These are phyloP conservation scores for Sitta carolinensis DNA, from an alignment of 2,797 vertebrate genomes.

Conservation along the genomic window DNA sequence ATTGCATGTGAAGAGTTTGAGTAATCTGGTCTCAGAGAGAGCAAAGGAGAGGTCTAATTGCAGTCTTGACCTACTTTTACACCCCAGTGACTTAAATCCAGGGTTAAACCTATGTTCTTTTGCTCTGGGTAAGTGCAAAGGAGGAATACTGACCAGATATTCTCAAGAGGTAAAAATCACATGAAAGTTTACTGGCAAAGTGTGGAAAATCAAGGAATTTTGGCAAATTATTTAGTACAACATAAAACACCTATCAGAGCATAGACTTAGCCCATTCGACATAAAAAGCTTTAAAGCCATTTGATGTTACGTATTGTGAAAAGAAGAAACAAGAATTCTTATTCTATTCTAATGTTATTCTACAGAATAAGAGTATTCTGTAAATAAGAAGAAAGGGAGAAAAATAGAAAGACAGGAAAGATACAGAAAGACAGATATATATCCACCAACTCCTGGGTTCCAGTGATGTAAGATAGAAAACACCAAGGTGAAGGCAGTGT, in stretches of 20 bases:
- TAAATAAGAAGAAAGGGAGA: no score
- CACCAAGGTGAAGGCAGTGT: background rate
- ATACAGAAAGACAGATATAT: background rate
- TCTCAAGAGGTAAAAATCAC: background rate
- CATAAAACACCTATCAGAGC: background rate
- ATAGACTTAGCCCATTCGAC: background rate
- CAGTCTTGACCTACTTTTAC: background rate
- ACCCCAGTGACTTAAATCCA: background rate
- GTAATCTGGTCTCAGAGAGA: background rate
- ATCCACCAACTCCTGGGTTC: background rate
- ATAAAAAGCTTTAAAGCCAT: background rate
- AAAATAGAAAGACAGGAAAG: background rate
- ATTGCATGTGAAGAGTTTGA: background rate
- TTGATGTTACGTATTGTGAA: background rate
- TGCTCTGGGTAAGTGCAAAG: background rate
- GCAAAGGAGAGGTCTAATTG: background rate
- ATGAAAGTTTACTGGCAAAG: background rate
- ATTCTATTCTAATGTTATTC: no score
- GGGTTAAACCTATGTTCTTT: background rate
- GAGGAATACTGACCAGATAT: background rate
- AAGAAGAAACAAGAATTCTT: background rate
- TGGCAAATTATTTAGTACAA: background rate
- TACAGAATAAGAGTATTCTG: no score
- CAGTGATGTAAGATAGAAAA: fast-evolving
- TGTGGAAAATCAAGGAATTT: background rate